Evolutionary conservation across 92 coral and sea anemone genomes (phyloP).

Genomic region (Heteractis magnifica): DNA sequence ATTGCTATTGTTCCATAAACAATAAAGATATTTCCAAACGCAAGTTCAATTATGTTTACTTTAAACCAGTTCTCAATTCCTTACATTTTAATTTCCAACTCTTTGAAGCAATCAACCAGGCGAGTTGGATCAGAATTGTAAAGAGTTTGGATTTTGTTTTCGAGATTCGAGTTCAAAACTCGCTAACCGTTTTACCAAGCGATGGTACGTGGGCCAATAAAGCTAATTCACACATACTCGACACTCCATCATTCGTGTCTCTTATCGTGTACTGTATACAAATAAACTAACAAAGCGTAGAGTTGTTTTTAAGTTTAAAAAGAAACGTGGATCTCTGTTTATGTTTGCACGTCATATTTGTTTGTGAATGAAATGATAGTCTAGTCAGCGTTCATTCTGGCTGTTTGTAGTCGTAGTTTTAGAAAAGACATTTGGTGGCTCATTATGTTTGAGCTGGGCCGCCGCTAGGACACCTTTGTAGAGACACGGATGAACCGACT

Average conservation of each 20-base stretch:
- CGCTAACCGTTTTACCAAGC: neutral
- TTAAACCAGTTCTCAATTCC: neutral
- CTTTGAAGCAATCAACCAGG: neutral
- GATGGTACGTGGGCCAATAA: neutral
- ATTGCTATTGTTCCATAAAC: conserved; percentile 33
- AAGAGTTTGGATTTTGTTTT: neutral
- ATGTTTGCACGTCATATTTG: conserved; percentile 4
- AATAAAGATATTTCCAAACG: conserved; percentile 30
- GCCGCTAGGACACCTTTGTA: neutral
- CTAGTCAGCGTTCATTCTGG: neutral
- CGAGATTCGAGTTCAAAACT: neutral
- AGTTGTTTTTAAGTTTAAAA: neutral
- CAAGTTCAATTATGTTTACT: neutral
- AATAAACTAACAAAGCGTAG: conserved; percentile 2
- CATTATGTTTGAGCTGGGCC: neutral
- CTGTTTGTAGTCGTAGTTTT: neutral
- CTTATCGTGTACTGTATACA: conserved; percentile 10
- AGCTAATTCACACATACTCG: neutral
- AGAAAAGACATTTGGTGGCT: conserved; percentile 2
- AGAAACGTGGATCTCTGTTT: conserved; percentile 26
- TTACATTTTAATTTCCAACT: neutral
- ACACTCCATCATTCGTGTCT: conserved; percentile 1
- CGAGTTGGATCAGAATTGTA: neutral
- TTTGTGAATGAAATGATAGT: neutral
- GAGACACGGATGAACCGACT: neutral